Evolutionary conservation across 2,113 vertebrate genomes (phyloP), one percentile per base, ranked within the genome.

Genomic region (Ochotona curzoniae): DNA sequence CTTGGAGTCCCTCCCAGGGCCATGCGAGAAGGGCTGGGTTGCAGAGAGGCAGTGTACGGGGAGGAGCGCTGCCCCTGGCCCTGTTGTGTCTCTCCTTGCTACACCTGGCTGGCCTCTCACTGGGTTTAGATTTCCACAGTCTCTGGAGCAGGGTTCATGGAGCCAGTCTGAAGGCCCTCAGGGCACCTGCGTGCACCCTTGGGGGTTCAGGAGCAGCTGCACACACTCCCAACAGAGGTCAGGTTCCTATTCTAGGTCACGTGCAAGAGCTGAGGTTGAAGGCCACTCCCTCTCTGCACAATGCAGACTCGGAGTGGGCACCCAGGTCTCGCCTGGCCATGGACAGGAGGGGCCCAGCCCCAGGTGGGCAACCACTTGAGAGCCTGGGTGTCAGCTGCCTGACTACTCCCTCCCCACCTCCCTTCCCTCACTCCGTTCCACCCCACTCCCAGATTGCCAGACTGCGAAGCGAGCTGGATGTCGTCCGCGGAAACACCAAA

Each of bases 401-500:
- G 11, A 26, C 84, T 94, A 17, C 94, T 81, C 75, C 96, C 25
- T 87, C 71, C 79, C 80, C 81, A 23, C 83, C 75, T 57, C 28
- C 47, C 17, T 32, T 28, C n/a, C 20, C 47, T 44, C 38, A 44
- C 38, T 44, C 38, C 6, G 38, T 6, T 6, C 38, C 38, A 44
- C 47, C 11, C 4, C 57, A 15, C 85, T 66, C 83, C 47, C 94
- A 99, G 99, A 99, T 99, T 88, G 98, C 98, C 95, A 98, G 99
- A 90, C 98, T 99, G 96, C 99, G 99, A 96, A 99, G 99, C 8
- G 99, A 99, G 87, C 97, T 99, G 95, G 99, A 99, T 73, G 98
- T 99, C 54, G 99, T 99, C 82, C 99, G 99, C 85, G 99, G 99
- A 90, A 99, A 99, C 97, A 99, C 99, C 2, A 99, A 99, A 95